Evolutionary conservation across 2,797 vertebrate genomes (phyloP), one percentile per base, ranked within the genome.

Genomic region (Tapera naevia): DNA sequence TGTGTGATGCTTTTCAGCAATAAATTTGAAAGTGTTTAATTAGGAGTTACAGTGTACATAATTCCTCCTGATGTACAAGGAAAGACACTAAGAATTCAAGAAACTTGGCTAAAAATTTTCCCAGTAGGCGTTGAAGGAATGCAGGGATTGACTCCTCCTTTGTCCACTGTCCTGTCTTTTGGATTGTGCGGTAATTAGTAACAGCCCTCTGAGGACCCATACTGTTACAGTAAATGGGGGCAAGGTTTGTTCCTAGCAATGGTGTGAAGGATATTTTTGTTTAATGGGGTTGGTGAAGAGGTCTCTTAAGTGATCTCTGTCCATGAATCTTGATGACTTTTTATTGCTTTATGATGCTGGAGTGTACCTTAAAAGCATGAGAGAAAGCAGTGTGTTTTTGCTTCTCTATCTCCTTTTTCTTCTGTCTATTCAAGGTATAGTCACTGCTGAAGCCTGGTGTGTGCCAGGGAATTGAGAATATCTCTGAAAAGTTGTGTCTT

Each of bases 161-260:
- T 92, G 75, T 87, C 69, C 48, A 8, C 60, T 94, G 45, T 86
- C 89, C 81, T 74, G 57, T 87, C 72, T 85, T 67, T 53, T 82
- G 85, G 72, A 67, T 85, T 76, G 67, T 2, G 2, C 1, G 2
- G 35, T 81, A 94, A 85, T 89, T 91, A 83, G 46, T 91, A 85
- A 79, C 67, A 91, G 71, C 75, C 43, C 56, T 89, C 45, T 48
- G 53, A 93, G 71, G 60, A 67, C 39, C 43, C 25, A 7, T 58
- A 41, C 35, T 85, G 51, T 80, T 92, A 53, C 43, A 62, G 51
- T 66, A 60, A 87, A 37, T 5, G 25, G 24, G 45, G 8, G 3
- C 80, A 45, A 70, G 19, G 17, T 85, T 95, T 94, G 27, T 64
- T 94, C 35, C 35, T 89, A 60, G 16, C 65, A 73, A 32, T 62